These are phyloP conservation scores for Microtus richardsoni DNA, from an alignment of 2,113 vertebrate species.

Conservation along the genomic window DNA sequence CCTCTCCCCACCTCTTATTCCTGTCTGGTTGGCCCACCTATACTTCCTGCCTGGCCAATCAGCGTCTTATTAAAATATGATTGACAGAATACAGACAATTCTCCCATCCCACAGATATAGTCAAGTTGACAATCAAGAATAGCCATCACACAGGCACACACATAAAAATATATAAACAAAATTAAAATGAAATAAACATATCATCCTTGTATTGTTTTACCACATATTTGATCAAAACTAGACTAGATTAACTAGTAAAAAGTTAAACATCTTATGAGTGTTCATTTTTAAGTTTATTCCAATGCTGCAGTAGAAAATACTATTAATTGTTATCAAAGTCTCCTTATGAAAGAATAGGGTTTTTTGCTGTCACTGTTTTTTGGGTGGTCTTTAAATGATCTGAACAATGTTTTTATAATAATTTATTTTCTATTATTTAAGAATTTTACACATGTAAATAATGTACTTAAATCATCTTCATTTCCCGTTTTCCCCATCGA, in stretches of 20 bases:
- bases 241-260: neutral
- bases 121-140: neutral
- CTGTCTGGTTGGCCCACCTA: too few species aligned
- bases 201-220: neutral
- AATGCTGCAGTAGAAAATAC: neutral
- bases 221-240: neutral
- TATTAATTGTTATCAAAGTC: neutral
- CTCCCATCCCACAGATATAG: neutral
- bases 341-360: neutral
- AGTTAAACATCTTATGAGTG: neutral
- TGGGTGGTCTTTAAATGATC: neutral
- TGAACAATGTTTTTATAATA: neutral
- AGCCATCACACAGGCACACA: neutral
- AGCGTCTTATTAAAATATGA: too few species aligned
- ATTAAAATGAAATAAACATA: neutral
- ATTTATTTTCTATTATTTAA: neutral
- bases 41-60: too few species aligned
- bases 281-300: neutral
- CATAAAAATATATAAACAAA: neutral
- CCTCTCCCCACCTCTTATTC: too few species aligned
- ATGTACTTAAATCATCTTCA: neutral
- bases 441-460: neutral
- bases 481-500: neutral
- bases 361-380: neutral
- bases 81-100: too few species aligned